These are phyloP conservation scores for Oceanodroma tethys DNA, from an alignment of 2,113 vertebrate species.

Conservation along the genomic window DNA sequence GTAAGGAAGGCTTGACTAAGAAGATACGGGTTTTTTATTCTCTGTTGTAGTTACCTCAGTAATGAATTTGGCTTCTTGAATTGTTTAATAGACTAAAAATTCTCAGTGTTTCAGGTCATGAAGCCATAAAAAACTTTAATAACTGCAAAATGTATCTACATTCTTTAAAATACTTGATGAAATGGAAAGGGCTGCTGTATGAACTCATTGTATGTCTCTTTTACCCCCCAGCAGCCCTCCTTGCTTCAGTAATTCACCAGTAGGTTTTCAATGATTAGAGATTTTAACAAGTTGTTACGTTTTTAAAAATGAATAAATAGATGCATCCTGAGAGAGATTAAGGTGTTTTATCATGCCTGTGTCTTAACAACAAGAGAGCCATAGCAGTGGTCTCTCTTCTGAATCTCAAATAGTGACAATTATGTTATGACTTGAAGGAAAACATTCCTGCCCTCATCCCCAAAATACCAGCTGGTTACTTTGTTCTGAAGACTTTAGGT, in stretches of 20 bases:
- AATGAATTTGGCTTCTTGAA: slow-evolving; percentile 42
- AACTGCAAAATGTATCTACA: neutral
- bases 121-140: neutral
- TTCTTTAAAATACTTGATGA: neutral
- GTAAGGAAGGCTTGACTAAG: slow-evolving; percentile 18
- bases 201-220: neutral
- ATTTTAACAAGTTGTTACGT: neutral
- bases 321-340: neutral
- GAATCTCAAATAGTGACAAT: neutral
- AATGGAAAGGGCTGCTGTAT: neutral
- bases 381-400: neutral
- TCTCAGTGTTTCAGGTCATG: neutral
- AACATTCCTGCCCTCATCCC: neutral
- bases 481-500: slow-evolving; percentile 64
- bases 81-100: slow-evolving; percentile 13
- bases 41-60: neutral
- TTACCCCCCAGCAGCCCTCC: neutral
- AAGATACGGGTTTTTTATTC: neutral
- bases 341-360: slow-evolving; percentile 60
- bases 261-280: slow-evolving; percentile 73
- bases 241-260: slow-evolving; percentile 79
- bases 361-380: slow-evolving; percentile 44
- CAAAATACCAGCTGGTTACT: slow-evolving; percentile 13
- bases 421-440: neutral
- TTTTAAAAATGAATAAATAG: slow-evolving; percentile 19